Base-by-base conservation (phyloP, 2,113 vertebrate genomes). In the Pelodiscus sinensis region DNA sequence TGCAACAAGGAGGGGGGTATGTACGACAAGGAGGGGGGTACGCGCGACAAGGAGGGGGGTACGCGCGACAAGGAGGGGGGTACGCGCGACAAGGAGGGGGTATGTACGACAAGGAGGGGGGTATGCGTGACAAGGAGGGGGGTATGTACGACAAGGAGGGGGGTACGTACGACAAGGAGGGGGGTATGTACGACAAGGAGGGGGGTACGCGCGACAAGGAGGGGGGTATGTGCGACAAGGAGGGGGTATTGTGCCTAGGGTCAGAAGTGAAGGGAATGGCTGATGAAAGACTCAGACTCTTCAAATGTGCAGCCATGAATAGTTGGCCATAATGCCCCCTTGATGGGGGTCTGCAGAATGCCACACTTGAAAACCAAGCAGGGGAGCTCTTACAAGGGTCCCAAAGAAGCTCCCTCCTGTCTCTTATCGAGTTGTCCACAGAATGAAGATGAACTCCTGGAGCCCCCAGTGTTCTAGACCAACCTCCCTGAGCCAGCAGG, bases 61-160 rank as follows among this genome's bases (percentile, higher is more conserved):
- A 71, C 0, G 0, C 35, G 79, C 50, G 65, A 44, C 10, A 18
- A 8, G 22, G 1, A n/a, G 15, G 22, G 21, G 78, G 50, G n/a
- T n/a, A 71, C 0, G 0, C 35, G 79, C 50, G 65, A 44, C 10
- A 18, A 8, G 22, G 1, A n/a, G 15, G 22, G 21, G 78, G 50
- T 0, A 0, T 10, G 0, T 44, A 75, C 50, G 65, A 44, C 10
- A 18, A 8, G 22, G 1, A n/a, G 15, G 22, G 21, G 78, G 50
- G n/a, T n/a, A 71, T 0, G 0, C 35, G 79, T 38, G 65, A 44
- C 10, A 18, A 8, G 22, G 1, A n/a, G 15, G 22, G 21, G 78
- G 50, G n/a, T n/a, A 71, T 0, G 0, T 44, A 75, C 50, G 65
- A 44, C 10, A 18, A 8, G 22, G 1, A n/a, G 15, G 22, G 21